A percentile compares a stretch with the other conserved stretches of the same genome.
Conservation (phyloP, 2,113 vertebrate genomes). For the Phalacrocorax aristotelis region DNA sequence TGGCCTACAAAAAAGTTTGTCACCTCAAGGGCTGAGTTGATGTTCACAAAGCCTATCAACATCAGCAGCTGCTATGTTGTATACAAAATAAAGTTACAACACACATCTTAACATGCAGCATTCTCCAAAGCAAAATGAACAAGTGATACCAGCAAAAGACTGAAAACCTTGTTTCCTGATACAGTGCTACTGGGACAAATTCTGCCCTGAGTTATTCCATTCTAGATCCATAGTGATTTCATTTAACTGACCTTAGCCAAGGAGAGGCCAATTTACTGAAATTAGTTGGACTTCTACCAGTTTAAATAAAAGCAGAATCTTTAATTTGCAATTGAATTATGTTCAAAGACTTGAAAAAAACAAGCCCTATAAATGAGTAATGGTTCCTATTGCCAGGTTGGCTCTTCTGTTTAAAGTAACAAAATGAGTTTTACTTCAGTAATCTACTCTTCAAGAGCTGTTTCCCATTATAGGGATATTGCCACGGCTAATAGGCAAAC, state of each 20-base stretch:
- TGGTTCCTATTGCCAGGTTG: slow-evolving; percentile 49
- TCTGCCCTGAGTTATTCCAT: slow-evolving; percentile 6
- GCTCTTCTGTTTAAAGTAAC: slow-evolving; percentile 57
- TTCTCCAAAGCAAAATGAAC: neutral
- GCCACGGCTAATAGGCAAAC: slow-evolving; percentile 46
- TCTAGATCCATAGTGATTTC: slow-evolving; percentile 25
- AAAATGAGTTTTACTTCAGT: slow-evolving; percentile 42
- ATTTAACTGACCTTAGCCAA: slow-evolving; percentile 48
- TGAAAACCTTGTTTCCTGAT: slow-evolving; percentile 1
- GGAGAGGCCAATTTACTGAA: slow-evolving; percentile 40
- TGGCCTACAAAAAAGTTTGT: neutral
- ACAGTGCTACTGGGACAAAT: neutral
- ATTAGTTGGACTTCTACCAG: slow-evolving; percentile 58
- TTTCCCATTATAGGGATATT: slow-evolving; percentile 20
- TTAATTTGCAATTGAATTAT: slow-evolving; percentile 51
- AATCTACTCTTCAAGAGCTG: slow-evolving; percentile 35
- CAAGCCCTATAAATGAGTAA: slow-evolving; percentile 14
- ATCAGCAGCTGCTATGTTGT: neutral
- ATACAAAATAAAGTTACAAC: neutral
- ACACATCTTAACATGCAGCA: neutral
- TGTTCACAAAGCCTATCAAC: neutral
- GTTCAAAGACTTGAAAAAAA: slow-evolving; percentile 45
- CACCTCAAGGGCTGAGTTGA: neutral
- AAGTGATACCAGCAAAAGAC: neutral
- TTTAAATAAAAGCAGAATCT: slow-evolving; percentile 32